These are phyloP conservation scores for Tenthredo distinguenda DNA, from an alignment of 2,888 invertebrate species.

Conservation along the genomic window DNA sequence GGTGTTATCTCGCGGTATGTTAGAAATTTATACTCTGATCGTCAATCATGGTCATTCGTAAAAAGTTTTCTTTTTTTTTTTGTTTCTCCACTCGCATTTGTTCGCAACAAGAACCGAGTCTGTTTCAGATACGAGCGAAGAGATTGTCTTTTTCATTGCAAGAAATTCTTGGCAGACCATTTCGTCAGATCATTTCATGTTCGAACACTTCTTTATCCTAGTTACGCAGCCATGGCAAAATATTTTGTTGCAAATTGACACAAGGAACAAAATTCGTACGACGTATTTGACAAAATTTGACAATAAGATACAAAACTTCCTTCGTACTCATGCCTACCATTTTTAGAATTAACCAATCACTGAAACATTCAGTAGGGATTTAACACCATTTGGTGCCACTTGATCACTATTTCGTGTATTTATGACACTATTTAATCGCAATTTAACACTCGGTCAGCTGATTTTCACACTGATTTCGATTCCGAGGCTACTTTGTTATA, in stretches of 20 bases:
- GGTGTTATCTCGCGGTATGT: slow-evolving; percentile 9
- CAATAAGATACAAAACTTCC: no score
- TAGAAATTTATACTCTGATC: background rate
- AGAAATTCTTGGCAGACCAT: background rate
- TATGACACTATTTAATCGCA: background rate
- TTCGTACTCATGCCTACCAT: no score
- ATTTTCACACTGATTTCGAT: no score
- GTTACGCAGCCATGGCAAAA: background rate
- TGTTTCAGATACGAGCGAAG: background rate
- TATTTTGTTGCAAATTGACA: background rate
- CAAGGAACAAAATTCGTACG: background rate
- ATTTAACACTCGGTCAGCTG: background rate
- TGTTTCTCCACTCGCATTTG: background rate
- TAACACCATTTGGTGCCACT: no score
- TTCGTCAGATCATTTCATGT: background rate
- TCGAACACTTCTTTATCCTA: background rate
- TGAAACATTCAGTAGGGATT: no score
- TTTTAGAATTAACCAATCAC: no score
- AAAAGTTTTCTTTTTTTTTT: background rate
- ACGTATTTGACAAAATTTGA: background rate
- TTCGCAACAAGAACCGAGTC: background rate
- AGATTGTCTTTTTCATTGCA: background rate
- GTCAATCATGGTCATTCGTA: background rate
- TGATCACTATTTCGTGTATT: background rate
- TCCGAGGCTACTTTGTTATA: no score